Conservation (phyloP, 2,113 vertebrate species). For the Phrynosoma platyrhinos region DNA sequence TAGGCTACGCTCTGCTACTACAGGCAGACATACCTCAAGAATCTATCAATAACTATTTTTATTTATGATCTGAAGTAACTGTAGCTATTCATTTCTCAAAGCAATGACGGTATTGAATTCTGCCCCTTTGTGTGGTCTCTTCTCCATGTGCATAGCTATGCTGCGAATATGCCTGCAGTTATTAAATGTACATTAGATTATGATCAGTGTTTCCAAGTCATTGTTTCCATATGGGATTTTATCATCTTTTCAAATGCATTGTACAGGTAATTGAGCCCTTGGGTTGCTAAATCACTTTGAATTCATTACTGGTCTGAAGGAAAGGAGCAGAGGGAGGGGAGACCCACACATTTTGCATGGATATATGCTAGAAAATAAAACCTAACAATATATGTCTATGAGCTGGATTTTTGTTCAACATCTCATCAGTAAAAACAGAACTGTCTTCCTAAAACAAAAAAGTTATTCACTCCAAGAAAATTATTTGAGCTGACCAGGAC, state of each 20-base stretch:
- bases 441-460: slow-evolving; percentile 25
- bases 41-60: slow-evolving; percentile 54
- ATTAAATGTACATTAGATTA: slow-evolving; percentile 69
- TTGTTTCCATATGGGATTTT: slow-evolving; percentile 55
- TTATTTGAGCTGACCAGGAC: slow-evolving; percentile 49
- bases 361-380: slow-evolving; percentile 66
- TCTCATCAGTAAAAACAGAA: slow-evolving; percentile 32
- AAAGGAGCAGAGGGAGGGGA: not conserved
- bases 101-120: slow-evolving; percentile 42
- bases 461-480: slow-evolving; percentile 16
- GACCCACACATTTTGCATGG: slow-evolving; percentile 53
- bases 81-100: slow-evolving; percentile 62
- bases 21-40: slow-evolving; percentile 61
- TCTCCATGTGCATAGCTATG: slow-evolving; percentile 29
- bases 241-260: slow-evolving; percentile 59
- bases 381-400: slow-evolving; percentile 25
- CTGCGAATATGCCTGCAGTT: slow-evolving; percentile 61
- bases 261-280: slow-evolving; percentile 69
- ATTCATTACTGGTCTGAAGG: slow-evolving; percentile 66
- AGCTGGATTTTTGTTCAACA: slow-evolving; percentile 48
- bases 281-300: slow-evolving; percentile 65
- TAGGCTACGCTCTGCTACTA: not conserved
- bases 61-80: slow-evolving; percentile 65
- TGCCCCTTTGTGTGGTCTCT: slow-evolving; percentile 48
- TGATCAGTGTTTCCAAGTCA: slow-evolving; percentile 63